These are phyloP conservation scores for Sabatieria punctata DNA, from an alignment of 2,888 invertebrate species.

Conservation along the genomic window DNA sequence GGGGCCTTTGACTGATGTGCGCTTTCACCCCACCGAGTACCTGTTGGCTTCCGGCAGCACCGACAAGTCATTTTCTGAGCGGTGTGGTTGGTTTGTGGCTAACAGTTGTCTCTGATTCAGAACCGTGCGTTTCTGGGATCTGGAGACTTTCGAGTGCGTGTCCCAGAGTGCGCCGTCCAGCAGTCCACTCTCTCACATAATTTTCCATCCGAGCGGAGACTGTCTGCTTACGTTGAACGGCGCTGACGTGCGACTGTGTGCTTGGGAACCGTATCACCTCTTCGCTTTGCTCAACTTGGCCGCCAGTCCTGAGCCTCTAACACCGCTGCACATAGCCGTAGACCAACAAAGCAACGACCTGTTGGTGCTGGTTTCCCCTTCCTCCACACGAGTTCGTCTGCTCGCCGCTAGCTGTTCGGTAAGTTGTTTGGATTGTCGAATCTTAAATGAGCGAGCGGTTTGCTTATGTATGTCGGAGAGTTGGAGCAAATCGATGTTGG, in stretches of 20 bases:
- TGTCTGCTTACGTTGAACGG: conserved; percentile 50
- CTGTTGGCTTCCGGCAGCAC: conserved; percentile 71
- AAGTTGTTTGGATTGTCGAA: too few species aligned
- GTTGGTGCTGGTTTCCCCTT: too few species aligned
- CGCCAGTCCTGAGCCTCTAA: too few species aligned
- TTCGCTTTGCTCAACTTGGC: too few species aligned
- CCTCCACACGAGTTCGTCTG: too few species aligned
- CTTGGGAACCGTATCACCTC: conserved; percentile 75
- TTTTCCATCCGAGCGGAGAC: conserved; percentile 72
- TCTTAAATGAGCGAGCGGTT: too few species aligned
- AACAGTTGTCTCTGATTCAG: conserved; percentile 32
- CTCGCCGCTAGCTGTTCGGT: too few species aligned
- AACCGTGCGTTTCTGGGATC: conserved; percentile 80
- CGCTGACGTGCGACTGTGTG: conserved; percentile 55
- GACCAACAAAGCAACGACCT: too few species aligned
- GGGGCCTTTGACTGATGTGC: conserved; percentile 67
- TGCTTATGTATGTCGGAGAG: too few species aligned
- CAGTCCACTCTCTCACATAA: conserved; percentile 42
- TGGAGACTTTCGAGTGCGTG: conserved; percentile 72
- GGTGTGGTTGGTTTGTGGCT: neutral
- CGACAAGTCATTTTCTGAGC: conserved; percentile 42
- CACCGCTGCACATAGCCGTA: too few species aligned
- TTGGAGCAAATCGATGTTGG: too few species aligned
- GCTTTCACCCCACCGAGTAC: conserved; percentile 92
- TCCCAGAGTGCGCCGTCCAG: conserved; percentile 52